phyloP scores from a whole-genome alignment of 2,888 invertebrate species.

The Athalia circularis region DNA sequence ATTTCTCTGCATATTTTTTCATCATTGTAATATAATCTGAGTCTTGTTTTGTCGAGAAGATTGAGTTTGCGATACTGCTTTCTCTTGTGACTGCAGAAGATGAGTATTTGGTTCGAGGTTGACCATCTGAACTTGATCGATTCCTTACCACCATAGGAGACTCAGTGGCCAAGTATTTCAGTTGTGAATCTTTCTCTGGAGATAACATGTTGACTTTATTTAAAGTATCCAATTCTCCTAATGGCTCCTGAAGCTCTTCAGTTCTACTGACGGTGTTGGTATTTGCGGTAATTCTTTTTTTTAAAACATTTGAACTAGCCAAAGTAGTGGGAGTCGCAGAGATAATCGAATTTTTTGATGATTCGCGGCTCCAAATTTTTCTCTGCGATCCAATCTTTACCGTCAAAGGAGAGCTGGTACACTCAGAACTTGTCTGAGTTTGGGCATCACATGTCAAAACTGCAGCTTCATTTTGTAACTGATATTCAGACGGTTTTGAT shows the following conservation, averaged over 20 bases:
- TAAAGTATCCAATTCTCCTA: constrained; percentile 12
- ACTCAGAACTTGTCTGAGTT: neutral
- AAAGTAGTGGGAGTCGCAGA: neutral
- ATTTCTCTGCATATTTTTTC: constrained; percentile 1
- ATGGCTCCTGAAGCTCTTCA: neutral
- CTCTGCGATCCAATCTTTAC: neutral
- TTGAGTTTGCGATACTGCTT: neutral
- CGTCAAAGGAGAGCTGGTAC: neutral
- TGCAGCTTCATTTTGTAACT: neutral
- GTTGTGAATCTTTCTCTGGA: constrained; percentile 55
- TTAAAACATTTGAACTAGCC: neutral
- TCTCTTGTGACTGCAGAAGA: neutral
- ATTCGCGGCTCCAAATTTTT: neutral
- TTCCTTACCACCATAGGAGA: constrained; percentile 25
- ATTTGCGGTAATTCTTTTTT: neutral
- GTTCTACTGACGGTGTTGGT: neutral
- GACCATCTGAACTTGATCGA: neutral
- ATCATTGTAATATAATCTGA: neutral
- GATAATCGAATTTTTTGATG: neutral
- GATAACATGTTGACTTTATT: constrained; percentile 51
- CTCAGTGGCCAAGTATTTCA: constrained; percentile 50
- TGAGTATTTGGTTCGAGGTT: neutral
- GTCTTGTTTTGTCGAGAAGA: too few species aligned
- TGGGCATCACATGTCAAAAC: neutral
- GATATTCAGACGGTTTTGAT: neutral